Percentiles rank a stretch among this genome's conserved stretches.
These are phyloP conservation scores for Australoheros facetus DNA, from an alignment of 2,797 vertebrate species.

Conservation along the genomic window DNA sequence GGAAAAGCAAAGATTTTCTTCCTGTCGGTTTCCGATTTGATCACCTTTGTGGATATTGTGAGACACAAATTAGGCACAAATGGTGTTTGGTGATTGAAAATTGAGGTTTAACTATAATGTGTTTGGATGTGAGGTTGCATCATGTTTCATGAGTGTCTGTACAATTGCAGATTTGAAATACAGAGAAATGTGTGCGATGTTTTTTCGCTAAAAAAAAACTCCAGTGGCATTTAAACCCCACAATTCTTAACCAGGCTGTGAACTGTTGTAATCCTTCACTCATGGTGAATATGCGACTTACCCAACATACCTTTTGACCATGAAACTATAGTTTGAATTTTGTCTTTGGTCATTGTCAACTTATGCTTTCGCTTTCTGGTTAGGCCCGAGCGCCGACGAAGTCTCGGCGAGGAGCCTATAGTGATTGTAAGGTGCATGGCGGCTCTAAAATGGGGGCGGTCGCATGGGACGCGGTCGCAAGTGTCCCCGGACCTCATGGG, in stretches of 20 bases:
- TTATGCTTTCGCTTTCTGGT: too few species aligned
- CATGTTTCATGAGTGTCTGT: not conserved
- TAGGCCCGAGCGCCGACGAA: too few species aligned
- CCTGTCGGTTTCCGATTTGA: not conserved
- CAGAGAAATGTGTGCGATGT: not conserved
- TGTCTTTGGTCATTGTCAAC: too few species aligned
- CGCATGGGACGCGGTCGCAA: too few species aligned
- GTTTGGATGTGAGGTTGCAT: not conserved
- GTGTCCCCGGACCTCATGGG: too few species aligned
- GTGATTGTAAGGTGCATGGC: too few species aligned
- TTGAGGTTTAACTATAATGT: not conserved
- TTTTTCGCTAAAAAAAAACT: not conserved
- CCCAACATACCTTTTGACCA: too few species aligned
- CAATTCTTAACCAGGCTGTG: not conserved
- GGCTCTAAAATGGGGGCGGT: too few species aligned
- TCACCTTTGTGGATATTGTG: not conserved
- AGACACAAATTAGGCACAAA: not conserved
- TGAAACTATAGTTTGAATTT: too few species aligned
- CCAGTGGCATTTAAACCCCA: not conserved
- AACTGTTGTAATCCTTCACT: too few species aligned
- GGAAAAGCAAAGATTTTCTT: constrained; percentile 19
- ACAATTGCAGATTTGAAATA: not conserved
- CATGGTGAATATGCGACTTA: too few species aligned
- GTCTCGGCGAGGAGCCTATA: too few species aligned
- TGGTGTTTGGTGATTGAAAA: constrained; percentile 30